Evolutionary conservation across 1,140 invertebrate species (phyloP), one percentile per base, ranked within the genome.

Genomic region (Penaeus vannamei): DNA sequence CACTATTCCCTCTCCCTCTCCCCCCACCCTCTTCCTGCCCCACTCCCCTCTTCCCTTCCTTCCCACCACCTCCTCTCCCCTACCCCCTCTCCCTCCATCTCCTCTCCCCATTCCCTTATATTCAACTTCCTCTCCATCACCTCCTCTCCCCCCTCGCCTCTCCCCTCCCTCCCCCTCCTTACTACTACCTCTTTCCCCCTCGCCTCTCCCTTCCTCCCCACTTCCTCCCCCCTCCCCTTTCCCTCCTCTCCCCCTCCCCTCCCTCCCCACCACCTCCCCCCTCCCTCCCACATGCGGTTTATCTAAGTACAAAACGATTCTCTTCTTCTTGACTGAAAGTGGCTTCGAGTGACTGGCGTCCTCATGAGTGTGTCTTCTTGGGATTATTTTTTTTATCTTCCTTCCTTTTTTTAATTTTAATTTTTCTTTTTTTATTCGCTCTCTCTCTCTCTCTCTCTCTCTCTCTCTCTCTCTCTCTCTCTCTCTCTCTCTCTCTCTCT

Each of bases 401-500:
- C 53, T 14, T 53, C 17, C 17, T 53, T 17, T 14, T 53, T 53
- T 53, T 17, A 14, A 14, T 0, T 17, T 10, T 17, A 14, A 14
- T 53, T 53, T 14, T 53, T 42, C 5, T 36, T n/a, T 36, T 29
- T 83, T 76, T 76, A 10, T 76, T 17, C 36, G 36, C 59, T 60
- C n/a, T 83, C 81, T 61, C 46, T 60, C 22, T 62, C 81, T 84
- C 81, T 84, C 32, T 84, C 60, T 84, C 82, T 59, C 42, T 36
- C 82, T 84, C 82, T 61, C 82, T 64, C 82, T 83, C 59, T 60
- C n/a, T 83, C 81, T 61, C 46, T 60, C 22, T 62, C 81, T 84
- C 81, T 84, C 32, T 84, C 60, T 84, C 82, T 59, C 42, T 36
- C 82, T 84, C 82, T 61, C 82, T 64, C 82, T 83, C 59, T 60